Conservation (phyloP, 1,140 invertebrate genomes). For the Pseudomyrmex flavicornis region DNA sequence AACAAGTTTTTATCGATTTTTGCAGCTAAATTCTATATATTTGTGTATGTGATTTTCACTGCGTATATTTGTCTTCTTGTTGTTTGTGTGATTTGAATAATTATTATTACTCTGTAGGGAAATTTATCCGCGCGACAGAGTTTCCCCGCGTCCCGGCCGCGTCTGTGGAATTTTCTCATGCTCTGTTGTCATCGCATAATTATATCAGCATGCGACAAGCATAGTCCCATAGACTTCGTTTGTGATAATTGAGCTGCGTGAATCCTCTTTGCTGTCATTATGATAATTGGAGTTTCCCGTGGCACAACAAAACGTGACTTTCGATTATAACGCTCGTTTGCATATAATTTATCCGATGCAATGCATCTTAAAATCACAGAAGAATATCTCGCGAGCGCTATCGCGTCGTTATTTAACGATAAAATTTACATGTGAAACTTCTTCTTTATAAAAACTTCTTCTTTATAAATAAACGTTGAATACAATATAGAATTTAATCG, state of each 20-base stretch:
- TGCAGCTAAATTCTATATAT: too few species aligned
- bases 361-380: neutral
- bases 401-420: neutral
- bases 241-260: slow-evolving; percentile 29
- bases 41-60: too few species aligned
- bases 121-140: slow-evolving; percentile 16
- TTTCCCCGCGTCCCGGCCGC: neutral
- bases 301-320: slow-evolving; percentile 30
- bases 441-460: too few species aligned
- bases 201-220: slow-evolving; percentile 31
- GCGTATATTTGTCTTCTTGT: too few species aligned
- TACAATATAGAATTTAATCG: neutral
- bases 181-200: slow-evolving; percentile 37
- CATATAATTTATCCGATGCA: neutral
- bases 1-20: neutral
- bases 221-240: slow-evolving; percentile 15
- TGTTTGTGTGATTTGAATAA: neutral
- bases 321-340: slow-evolving; percentile 15
- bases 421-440: too few species aligned
- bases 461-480: slow-evolving; percentile 8
- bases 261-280: slow-evolving; percentile 45
- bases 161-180: slow-evolving; percentile 45
- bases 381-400: neutral
- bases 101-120: neutral
- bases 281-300: slow-evolving; percentile 41